phyloP scores from a whole-genome alignment of 2,888 invertebrate species.

The Nymphalis urticae region DNA sequence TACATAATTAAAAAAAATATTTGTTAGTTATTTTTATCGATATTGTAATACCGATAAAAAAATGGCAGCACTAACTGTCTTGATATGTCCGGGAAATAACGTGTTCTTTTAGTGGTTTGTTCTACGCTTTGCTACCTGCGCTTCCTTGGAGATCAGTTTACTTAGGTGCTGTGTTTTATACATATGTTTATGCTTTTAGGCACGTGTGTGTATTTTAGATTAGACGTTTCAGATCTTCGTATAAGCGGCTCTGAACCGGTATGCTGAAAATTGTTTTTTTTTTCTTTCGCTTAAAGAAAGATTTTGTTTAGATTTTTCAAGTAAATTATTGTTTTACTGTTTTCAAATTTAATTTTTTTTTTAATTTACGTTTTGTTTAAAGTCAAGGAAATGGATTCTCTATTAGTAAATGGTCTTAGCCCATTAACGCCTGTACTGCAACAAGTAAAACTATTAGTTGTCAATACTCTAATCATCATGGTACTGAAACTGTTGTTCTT shows the following conservation, averaged over 20 bases:
- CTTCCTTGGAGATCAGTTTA: constrained; percentile 54
- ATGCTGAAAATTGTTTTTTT: not conserved
- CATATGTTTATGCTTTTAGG: constrained; percentile 34
- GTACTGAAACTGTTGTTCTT: too few relatives aligned
- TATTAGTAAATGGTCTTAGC: too few relatives aligned
- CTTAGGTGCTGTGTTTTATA: constrained; percentile 44
- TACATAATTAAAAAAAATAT: not conserved
- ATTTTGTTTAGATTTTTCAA: not conserved
- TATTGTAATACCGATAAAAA: constrained; percentile 42
- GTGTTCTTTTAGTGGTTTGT: constrained; percentile 76
- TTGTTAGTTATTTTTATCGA: not conserved
- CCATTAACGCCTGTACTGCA: too few relatives aligned
- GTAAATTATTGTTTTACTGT: not conserved
- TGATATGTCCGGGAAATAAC: constrained; percentile 69
- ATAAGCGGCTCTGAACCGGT: not conserved
- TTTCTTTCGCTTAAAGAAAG: not conserved
- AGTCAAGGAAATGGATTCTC: too few relatives aligned
- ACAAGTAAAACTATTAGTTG: too few relatives aligned
- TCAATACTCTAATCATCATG: too few relatives aligned
- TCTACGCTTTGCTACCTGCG: constrained; percentile 64
- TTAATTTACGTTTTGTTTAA: too few relatives aligned
- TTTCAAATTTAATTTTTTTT: too few relatives aligned
- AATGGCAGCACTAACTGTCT: constrained; percentile 54
- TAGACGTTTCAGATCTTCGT: constrained; percentile 12
- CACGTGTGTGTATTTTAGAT: constrained; percentile 21